phyloP scores from a whole-genome alignment of 2,113 vertebrate genomes.

The Platycercus adscitus region DNA sequence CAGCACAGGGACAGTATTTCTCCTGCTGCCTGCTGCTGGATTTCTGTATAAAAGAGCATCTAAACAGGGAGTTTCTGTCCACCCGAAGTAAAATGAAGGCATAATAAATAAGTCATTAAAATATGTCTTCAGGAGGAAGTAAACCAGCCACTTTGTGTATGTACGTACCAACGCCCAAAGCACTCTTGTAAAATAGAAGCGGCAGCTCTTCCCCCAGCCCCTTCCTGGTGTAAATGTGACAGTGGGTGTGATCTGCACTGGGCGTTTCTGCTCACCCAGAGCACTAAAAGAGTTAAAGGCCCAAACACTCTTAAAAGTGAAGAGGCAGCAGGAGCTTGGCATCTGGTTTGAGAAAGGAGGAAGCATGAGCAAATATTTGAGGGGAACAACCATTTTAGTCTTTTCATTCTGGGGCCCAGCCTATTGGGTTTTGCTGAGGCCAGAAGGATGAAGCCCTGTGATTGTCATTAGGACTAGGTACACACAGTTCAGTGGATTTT shows the following conservation, averaged over 20 bases:
- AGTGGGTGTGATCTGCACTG: not conserved
- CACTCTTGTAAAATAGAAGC: not conserved
- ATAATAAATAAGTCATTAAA: slow-evolving; percentile 41
- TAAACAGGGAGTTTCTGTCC: not conserved
- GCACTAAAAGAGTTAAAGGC: not conserved
- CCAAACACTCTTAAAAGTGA: not conserved
- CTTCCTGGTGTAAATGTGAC: slow-evolving; percentile 26
- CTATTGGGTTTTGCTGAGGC: not conserved
- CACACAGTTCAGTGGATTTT: slow-evolving; percentile 78
- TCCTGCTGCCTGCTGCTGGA: not conserved
- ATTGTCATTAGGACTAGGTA: slow-evolving; percentile 57
- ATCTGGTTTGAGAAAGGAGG: slow-evolving; percentile 9
- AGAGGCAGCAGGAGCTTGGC: not conserved
- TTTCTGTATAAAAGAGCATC: not conserved
- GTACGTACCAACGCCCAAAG: not conserved
- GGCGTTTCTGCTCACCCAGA: not conserved
- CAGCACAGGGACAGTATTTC: not conserved
- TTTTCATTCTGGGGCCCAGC: not conserved
- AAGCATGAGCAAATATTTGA: slow-evolving; percentile 43
- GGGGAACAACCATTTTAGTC: not conserved
- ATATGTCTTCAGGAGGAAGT: slow-evolving; percentile 3
- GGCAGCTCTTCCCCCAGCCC: not conserved
- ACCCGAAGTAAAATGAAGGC: not conserved
- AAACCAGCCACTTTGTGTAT: not conserved
- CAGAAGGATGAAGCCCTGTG: slow-evolving; percentile 1